Evolutionary conservation across 2,797 vertebrate species (phyloP).

Genomic region (Leptatherina wallacei): DNA sequence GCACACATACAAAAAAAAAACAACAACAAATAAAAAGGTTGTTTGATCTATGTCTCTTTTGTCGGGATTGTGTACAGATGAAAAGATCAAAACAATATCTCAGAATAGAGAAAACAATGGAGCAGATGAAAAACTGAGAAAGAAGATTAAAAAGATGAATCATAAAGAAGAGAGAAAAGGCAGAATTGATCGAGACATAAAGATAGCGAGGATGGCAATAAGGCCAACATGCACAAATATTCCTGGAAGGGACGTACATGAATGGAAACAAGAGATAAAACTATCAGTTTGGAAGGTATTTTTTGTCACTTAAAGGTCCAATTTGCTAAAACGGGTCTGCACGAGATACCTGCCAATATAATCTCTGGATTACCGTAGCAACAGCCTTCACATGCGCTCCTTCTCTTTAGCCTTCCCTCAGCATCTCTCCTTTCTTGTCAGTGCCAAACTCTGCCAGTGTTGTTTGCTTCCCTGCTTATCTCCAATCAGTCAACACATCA

Average conservation of each 20-base stretch:
- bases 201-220: slow-evolving; percentile 33
- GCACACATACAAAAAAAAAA: slow-evolving; percentile 26
- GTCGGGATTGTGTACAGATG: slow-evolving; percentile 4
- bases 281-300: slow-evolving; percentile 16
- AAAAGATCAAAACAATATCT: slow-evolving; percentile 53
- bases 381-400: background rate
- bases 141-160: slow-evolving; percentile 34
- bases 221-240: slow-evolving; percentile 31
- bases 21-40: slow-evolving; percentile 32
- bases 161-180: slow-evolving; percentile 34
- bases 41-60: slow-evolving; percentile 51
- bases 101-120: slow-evolving; percentile 38
- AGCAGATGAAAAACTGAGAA: slow-evolving; percentile 39
- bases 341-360: slow-evolving; percentile 33
- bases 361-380: slow-evolving; percentile 16
- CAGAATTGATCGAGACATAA: slow-evolving; percentile 43
- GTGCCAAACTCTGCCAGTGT: slow-evolving; percentile 22
- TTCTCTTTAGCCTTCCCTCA: slow-evolving; percentile 11
- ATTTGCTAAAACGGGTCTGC: slow-evolving; percentile 49
- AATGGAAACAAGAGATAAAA: slow-evolving; percentile 43
- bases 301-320: slow-evolving; percentile 36
- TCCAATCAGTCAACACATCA: slow-evolving; percentile 66
- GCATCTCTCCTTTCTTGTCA: slow-evolving; percentile 15
- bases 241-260: slow-evolving; percentile 18
- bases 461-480: slow-evolving; percentile 67